These are phyloP conservation scores for Palloptera scutellata DNA, from an alignment of 2,888 invertebrate genomes.

Conservation along the genomic window DNA sequence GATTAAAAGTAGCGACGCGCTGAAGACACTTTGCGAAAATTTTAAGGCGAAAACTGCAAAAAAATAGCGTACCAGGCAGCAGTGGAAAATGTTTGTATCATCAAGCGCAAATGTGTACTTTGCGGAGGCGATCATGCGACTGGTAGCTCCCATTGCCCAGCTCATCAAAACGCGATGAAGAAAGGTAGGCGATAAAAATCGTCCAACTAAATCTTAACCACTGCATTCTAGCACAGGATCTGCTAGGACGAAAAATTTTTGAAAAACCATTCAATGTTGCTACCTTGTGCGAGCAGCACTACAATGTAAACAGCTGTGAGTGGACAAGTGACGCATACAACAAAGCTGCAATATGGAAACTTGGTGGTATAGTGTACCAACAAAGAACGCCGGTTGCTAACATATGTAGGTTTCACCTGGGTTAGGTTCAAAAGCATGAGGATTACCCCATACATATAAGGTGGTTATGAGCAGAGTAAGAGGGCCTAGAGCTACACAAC, in stretches of 20 bases:
- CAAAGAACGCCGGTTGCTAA: not conserved
- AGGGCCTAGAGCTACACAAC: too few relatives aligned
- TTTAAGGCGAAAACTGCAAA: not conserved
- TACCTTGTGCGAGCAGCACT: too few relatives aligned
- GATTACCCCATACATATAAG: too few relatives aligned
- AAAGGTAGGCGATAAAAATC: not conserved
- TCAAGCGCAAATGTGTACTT: not conserved
- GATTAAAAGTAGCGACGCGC: slow-evolving; percentile 6
- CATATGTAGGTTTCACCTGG: slow-evolving; percentile 3
- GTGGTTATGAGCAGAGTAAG: too few relatives aligned
- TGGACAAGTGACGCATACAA: not conserved
- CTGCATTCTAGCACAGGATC: too few relatives aligned
- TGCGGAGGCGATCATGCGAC: not conserved
- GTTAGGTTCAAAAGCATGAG: not conserved
- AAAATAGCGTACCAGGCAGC: not conserved
- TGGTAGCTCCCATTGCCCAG: not conserved
- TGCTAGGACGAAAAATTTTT: not conserved
- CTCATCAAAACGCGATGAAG: not conserved
- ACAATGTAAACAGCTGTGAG: too few relatives aligned
- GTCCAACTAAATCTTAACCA: too few relatives aligned
- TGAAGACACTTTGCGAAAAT: slow-evolving; percentile 1
- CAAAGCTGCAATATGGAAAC: not conserved
- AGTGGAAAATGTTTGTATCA: not conserved
- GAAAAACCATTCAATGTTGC: not conserved
- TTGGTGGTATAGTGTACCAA: not conserved